These are phyloP conservation scores for Teinopalpus imperialis DNA, from an alignment of 2,888 invertebrate species.

Conservation along the genomic window DNA sequence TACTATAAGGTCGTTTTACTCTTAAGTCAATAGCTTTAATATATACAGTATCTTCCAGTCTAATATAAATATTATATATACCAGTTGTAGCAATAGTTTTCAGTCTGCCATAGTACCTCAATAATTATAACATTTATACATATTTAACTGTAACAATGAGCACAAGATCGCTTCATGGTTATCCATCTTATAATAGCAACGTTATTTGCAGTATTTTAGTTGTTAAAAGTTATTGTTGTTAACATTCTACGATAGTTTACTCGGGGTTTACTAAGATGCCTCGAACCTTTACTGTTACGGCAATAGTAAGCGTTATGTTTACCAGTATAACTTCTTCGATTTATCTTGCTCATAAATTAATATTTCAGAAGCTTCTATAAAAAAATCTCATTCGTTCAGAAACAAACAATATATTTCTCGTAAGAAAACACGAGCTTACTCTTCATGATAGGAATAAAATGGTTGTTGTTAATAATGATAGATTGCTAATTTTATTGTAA, in stretches of 20 bases:
- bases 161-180: constrained; percentile 34
- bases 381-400: constrained; percentile 1
- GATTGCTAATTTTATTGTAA: constrained; percentile 17
- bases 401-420: background rate
- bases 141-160: constrained; percentile 39
- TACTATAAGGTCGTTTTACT: constrained; percentile 60
- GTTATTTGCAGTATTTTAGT: constrained; percentile 44
- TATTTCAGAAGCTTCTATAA: background rate
- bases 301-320: background rate
- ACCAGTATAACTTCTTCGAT: no score
- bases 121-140: constrained; percentile 59
- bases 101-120: constrained; percentile 77
- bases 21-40: constrained; percentile 77
- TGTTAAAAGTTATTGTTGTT: constrained; percentile 30
- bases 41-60: constrained; percentile 77
- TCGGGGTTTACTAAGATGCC: constrained; percentile 2
- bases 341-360: no score
- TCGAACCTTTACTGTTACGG: constrained; percentile 8
- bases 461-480: constrained; percentile 24
- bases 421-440: constrained; percentile 19
- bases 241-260: constrained; percentile 25
- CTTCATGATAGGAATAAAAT: constrained; percentile 22
- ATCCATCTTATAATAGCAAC: constrained; percentile 13
- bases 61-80: constrained; percentile 55
- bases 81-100: constrained; percentile 71